Percentiles rank a stretch among this genome's conserved stretches.
These are phyloP conservation scores for Ophraella communa DNA, from an alignment of 2,888 invertebrate species.

Conservation along the genomic window DNA sequence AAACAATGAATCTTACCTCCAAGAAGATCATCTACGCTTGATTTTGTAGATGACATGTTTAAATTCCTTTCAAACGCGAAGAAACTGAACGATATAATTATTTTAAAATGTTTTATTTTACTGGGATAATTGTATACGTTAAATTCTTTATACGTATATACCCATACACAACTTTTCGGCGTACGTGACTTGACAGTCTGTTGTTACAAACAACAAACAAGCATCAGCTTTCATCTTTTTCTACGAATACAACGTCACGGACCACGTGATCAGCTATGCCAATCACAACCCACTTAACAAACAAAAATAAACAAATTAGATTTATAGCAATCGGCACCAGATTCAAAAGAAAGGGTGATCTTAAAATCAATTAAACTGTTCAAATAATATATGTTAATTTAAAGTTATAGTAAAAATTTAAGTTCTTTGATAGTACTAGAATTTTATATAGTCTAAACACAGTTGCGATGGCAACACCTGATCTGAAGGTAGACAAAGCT, in stretches of 20 bases:
- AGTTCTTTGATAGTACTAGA: neutral
- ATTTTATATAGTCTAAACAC: neutral
- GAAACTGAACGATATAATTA: constrained; percentile 1
- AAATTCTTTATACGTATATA: constrained; percentile 34
- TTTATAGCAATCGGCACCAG: neutral
- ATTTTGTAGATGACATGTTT: constrained; percentile 59
- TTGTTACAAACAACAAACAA: constrained; percentile 42
- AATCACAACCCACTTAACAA: constrained; percentile 16
- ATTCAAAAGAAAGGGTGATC: constrained; percentile 3
- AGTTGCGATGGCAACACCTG: too few relatives aligned
- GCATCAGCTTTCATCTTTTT: constrained; percentile 48
- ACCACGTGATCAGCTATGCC: constrained; percentile 37
- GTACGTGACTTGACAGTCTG: constrained; percentile 50
- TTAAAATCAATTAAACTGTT: neutral
- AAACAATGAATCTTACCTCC: constrained; percentile 54
- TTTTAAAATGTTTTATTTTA: constrained; percentile 3
- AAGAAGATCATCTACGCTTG: constrained; percentile 57
- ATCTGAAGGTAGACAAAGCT: too few relatives aligned
- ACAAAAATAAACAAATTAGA: constrained; percentile 3
- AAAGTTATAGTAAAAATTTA: neutral
- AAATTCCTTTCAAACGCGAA: constrained; percentile 20
- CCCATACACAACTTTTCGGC: constrained; percentile 33
- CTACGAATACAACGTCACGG: constrained; percentile 40
- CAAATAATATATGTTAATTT: neutral
- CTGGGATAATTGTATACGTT: constrained; percentile 32